Base-by-base conservation (phyloP, 2,113 vertebrate genomes). In the Alectura lathami region DNA sequence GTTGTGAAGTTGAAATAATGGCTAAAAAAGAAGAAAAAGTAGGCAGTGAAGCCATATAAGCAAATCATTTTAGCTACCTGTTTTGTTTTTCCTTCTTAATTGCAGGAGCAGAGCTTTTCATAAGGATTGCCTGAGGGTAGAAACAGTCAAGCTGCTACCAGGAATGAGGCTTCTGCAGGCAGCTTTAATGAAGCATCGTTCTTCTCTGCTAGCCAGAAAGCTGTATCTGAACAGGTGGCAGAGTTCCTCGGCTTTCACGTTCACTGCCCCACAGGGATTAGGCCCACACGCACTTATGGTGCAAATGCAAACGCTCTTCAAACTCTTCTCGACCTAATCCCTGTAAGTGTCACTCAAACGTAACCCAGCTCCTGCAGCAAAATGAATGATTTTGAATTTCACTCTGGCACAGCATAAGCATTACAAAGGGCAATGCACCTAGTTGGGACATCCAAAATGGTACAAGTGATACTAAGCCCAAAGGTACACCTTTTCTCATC, bases 131-230 rank as follows among this genome's bases (percentile, higher is more conserved):
- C 80, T n/a, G 17, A 60, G 91, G 48, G 27, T 36, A 16, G 36
- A 81, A 91, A 83, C 1, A 74, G 36, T 24, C n/a, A 45, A 88
- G 63, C 30, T 86, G 17, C 63, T 88, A 26, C 22, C 2, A 0
- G 23, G 29, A 29, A 21, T 23, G 6, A 66, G 0, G 23, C 9
- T 89, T 87, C 72, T 80, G 42, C 22, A 53, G 42, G 1, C 9
- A 70, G 22, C 21, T 75, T 17, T 69, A 83, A 36, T 45, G n/a
- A 42, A 0, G 0, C 26, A 30, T 4, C 0, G 0, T 60, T 62
- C 73, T 78, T 43, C n/a, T 75, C 70, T 60, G 67, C 36, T 56
- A 66, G 32, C 2, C 54, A 78, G 27, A 70, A 83, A 73, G 13
- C 14, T 51, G 13, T 36, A n/a, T 56, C 57, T 60, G 23, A 77